Percentiles rank a stretch among this genome's conserved stretches.
These are phyloP conservation scores for Fragum fragum DNA, from an alignment of 2,888 invertebrate species.

Conservation along the genomic window DNA sequence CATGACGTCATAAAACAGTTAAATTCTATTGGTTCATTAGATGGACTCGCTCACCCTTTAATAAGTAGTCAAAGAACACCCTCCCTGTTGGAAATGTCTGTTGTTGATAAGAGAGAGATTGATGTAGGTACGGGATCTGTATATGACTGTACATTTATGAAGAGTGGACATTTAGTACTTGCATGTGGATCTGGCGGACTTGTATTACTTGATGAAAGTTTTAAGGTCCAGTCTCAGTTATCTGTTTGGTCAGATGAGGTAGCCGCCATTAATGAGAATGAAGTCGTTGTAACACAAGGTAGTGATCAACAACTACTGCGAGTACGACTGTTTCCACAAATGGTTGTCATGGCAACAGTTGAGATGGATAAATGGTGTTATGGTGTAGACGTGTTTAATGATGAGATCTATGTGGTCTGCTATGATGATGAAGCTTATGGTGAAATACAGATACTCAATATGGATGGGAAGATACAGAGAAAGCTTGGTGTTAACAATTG, in stretches of 20 bases:
- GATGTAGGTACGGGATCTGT: not conserved
- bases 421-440: not conserved
- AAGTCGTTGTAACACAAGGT: not conserved
- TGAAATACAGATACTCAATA: conserved; percentile 5
- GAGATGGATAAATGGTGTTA: conserved; percentile 1
- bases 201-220: not conserved
- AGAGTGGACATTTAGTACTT: not conserved
- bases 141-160: not conserved
- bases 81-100: not conserved
- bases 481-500: not conserved
- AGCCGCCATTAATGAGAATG: not conserved
- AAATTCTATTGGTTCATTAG: not conserved
- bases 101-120: not conserved
- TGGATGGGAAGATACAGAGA: conserved; percentile 1
- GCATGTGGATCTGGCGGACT: not conserved
- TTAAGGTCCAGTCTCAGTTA: not conserved
- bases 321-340: not conserved
- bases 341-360: not conserved
- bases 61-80: not conserved
- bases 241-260: not conserved
- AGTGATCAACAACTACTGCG: not conserved
- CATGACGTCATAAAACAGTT: not conserved
- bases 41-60: not conserved
- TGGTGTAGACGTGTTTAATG: conserved; percentile 6
- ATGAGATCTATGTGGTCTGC: conserved; percentile 9